Evolutionary conservation across 2,113 vertebrate genomes (phyloP), one percentile per base, ranked within the genome.

Genomic region (Hydrochoerus hydrochaeris): DNA sequence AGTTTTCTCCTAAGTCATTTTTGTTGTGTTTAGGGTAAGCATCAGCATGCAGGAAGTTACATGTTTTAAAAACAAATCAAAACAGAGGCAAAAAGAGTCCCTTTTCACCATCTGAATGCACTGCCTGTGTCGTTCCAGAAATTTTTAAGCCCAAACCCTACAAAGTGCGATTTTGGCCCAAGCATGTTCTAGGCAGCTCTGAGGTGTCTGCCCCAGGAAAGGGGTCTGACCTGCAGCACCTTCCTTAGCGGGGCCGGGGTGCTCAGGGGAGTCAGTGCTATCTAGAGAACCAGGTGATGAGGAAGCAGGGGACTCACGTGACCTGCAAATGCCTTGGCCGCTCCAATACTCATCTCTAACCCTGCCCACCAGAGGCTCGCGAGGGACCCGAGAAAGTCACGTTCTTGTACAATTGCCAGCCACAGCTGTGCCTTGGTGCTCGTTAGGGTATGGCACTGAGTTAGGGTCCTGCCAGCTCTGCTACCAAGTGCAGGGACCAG

Each of bases 381-480:
- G 83, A 96, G 97, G 98, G 98, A 98, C 98, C 96, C 97, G 97
- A 94, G 95, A 95, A 95, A 98, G 97, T 95, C 97, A 85, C 97
- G 95, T 97, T 96, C 90, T 90, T 96, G 92, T 95, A 94, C 88
- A 98, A 75, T 89, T 94, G 86, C 96, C 94, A 97, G 95, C 67
- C 80, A 95, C 91, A 93, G 96, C 92, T 97, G 88, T 97, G 96
- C 97, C 95, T 97, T 96, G 97, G 90, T 95, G 84, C 96, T 85
- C 95, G 97, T 98, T 98, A 97, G 97, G 96, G 90, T 83, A 91
- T 62, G 95, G 65, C 80, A 67, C 93, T 86, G 96, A 98, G 97
- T 97, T 97, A 97, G 97, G 92, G 97, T 80, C 94, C 95, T n/a
- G n/a, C n/a, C 96, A 96, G 71, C 78, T 88, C 95, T 95, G 73